phyloP scores from a whole-genome alignment of 2,113 vertebrate species.

The Thamnaconus septentrionalis region DNA sequence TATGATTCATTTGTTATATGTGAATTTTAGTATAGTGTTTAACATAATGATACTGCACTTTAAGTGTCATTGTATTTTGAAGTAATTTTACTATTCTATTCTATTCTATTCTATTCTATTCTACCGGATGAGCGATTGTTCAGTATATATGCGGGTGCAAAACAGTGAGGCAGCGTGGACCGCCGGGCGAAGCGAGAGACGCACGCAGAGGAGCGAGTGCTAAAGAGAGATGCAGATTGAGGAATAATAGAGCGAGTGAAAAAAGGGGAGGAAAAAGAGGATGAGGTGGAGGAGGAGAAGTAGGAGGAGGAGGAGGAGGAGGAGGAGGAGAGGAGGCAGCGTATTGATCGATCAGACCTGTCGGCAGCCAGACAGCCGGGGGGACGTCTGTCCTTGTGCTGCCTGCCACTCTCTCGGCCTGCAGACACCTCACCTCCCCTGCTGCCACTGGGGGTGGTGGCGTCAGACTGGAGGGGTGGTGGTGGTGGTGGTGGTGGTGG shows the following conservation, averaged over 20 bases:
- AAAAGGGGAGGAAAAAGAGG: slow-evolving; percentile 16
- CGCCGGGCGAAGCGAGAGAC: slow-evolving; percentile 7
- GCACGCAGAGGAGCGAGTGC: slow-evolving; percentile 8
- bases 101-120: no score
- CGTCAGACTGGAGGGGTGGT: slow-evolving; percentile 55
- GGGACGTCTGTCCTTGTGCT: slow-evolving; percentile 86
- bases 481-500: slow-evolving; percentile 70
- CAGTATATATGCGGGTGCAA: slow-evolving; percentile 1
- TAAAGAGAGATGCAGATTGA: slow-evolving; percentile 24
- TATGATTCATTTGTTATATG: no score
- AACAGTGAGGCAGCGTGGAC: background rate
- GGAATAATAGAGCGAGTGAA: background rate
- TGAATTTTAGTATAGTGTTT: no score
- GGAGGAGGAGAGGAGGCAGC: slow-evolving; percentile 15
- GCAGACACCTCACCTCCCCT: slow-evolving; percentile 79
- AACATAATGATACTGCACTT: no score
- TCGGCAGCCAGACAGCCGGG: slow-evolving; percentile 82
- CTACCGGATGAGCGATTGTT: no score
- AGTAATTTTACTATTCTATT: no score
- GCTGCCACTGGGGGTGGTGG: slow-evolving; percentile 71
- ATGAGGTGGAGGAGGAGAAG: slow-evolving; percentile 9
- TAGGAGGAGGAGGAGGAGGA: slow-evolving; percentile 5
- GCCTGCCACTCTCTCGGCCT: slow-evolving; percentile 91
- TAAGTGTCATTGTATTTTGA: no score
- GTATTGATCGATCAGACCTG: slow-evolving; percentile 90